These are phyloP conservation scores for Argyrosomus japonicus DNA, from an alignment of 2,113 vertebrate species.

Conservation along the genomic window DNA sequence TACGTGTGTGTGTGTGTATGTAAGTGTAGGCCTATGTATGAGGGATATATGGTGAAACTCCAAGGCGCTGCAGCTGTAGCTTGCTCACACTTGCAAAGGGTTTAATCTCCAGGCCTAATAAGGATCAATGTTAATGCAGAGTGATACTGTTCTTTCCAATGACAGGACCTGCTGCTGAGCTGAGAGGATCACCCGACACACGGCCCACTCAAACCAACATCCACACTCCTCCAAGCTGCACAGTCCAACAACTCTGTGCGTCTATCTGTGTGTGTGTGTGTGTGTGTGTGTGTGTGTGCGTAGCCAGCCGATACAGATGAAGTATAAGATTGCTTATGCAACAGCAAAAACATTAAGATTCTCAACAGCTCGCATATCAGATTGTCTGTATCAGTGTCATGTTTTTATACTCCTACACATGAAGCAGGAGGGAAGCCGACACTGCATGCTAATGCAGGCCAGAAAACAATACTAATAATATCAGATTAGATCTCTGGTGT, in stretches of 20 bases:
- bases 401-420: slow-evolving; percentile 62
- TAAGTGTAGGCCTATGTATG: slow-evolving; percentile 13
- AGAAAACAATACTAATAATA: slow-evolving; percentile 72
- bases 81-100: slow-evolving; percentile 54
- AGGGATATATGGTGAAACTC: slow-evolving; percentile 30
- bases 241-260: slow-evolving; percentile 22
- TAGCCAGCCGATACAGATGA: slow-evolving; percentile 39
- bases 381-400: slow-evolving; percentile 57
- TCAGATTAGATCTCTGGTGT: slow-evolving; percentile 64
- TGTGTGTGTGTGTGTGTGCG: slow-evolving; percentile 10
- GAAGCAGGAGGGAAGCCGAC: slow-evolving; percentile 19
- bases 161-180: slow-evolving; percentile 69
- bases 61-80: slow-evolving; percentile 46
- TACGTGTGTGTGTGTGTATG: slow-evolving; percentile 1
- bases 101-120: slow-evolving; percentile 81
- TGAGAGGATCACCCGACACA: slow-evolving; percentile 75
- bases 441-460: slow-evolving; percentile 58
- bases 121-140: slow-evolving; percentile 83
- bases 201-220: slow-evolving; percentile 59
- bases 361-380: slow-evolving; percentile 58
- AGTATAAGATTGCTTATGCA: slow-evolving; percentile 63
- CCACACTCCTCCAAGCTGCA: slow-evolving; percentile 44
- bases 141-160: slow-evolving; percentile 78
- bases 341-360: slow-evolving; percentile 61
- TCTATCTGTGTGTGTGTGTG: not conserved